Evolutionary conservation across 1,140 invertebrate species (phyloP).

Genomic region (Eriosoma lanigerum): DNA sequence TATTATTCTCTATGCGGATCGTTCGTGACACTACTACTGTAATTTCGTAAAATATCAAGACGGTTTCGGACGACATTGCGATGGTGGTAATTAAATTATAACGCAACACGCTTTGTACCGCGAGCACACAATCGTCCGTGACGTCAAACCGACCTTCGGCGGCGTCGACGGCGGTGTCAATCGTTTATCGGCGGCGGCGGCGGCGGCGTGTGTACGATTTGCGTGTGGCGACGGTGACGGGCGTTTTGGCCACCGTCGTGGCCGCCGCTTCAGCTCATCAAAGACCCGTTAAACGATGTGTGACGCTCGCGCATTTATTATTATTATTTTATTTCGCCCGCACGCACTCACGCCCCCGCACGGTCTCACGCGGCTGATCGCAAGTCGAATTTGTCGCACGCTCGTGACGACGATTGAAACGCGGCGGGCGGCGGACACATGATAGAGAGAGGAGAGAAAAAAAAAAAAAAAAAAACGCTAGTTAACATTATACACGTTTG

Average conservation of each 20-base stretch:
- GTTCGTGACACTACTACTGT: no score
- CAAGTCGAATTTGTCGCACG: conserved; percentile 36
- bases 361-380: neutral
- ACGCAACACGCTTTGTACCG: neutral
- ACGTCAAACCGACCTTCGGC: neutral
- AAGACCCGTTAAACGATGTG: conserved; percentile 51
- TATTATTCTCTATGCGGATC: no score
- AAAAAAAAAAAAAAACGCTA: neutral
- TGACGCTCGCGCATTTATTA: conserved; percentile 33
- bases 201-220: neutral
- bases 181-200: conserved; percentile 22
- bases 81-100: conserved; percentile 1
- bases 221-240: conserved; percentile 17
- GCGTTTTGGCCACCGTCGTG: conserved; percentile 10
- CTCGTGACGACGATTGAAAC: conserved; percentile 26
- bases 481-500: neutral
- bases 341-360: neutral
- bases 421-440: conserved; percentile 22
- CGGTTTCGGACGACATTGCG: no score
- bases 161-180: neutral
- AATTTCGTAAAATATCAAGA: no score
- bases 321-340: conserved; percentile 16
- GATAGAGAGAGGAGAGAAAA: neutral
- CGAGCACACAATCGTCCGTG: conserved; percentile 17
- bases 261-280: conserved; percentile 24